These are phyloP conservation scores for Heliothis virescens DNA, from an alignment of 1,140 invertebrate genomes.

Conservation along the genomic window DNA sequence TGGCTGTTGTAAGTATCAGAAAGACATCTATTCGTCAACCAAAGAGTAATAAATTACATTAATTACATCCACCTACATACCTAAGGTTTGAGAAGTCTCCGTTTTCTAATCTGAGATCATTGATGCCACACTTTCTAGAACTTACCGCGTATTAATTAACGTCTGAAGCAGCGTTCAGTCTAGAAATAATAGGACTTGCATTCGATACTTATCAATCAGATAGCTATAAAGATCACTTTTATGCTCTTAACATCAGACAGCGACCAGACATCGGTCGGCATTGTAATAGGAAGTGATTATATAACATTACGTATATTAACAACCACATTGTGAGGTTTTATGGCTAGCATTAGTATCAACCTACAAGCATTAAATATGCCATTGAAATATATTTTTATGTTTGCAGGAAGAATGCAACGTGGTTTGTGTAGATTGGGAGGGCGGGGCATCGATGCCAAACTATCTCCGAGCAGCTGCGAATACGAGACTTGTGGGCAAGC, in stretches of 20 bases:
- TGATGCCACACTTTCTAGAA: too few relatives aligned
- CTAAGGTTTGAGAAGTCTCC: too few relatives aligned
- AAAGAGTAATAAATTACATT: too few relatives aligned
- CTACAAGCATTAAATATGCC: background rate
- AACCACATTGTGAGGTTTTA: background rate
- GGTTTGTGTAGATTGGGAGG: slow-evolving; percentile 98
- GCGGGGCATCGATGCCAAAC: slow-evolving; percentile 95
- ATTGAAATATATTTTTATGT: slow-evolving; percentile 34
- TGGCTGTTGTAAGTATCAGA: slow-evolving; percentile 90
- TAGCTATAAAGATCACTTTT: too few relatives aligned
- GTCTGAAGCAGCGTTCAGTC: background rate
- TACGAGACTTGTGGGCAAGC: slow-evolving; percentile 95
- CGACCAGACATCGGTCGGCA: background rate
- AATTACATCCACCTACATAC: too few relatives aligned
- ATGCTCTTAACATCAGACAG: slow-evolving; percentile 5
- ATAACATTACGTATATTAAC: slow-evolving; percentile 8
- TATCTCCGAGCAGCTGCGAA: slow-evolving; percentile 98
- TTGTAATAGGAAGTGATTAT: background rate
- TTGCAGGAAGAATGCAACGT: slow-evolving; percentile 94
- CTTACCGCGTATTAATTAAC: too few relatives aligned
- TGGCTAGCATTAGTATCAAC: background rate
- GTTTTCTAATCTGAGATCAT: too few relatives aligned
- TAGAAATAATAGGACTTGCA: background rate
- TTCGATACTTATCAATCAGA: background rate
- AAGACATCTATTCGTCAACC: too few relatives aligned